Evolutionary conservation across 2,888 invertebrate species (phyloP), one percentile per base, ranked within the genome.

Genomic region (Helobdella robusta): DNA sequence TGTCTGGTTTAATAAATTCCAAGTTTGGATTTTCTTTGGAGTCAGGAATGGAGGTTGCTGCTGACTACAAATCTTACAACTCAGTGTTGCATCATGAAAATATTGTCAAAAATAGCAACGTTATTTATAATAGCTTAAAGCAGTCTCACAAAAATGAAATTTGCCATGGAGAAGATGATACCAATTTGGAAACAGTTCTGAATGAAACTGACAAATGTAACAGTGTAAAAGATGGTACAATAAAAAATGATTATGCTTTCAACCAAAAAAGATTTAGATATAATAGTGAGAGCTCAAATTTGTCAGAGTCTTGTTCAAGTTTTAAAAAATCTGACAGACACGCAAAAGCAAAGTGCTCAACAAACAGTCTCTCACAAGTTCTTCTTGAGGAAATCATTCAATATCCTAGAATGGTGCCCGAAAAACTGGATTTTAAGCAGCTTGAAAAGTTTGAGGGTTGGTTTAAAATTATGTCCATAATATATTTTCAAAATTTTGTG

Each of bases 381-480:
- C 69, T 70, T 4, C 65, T 72, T 25, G 68, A 69, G n/a, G 68
- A 70, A 28, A 64, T 83, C 73, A 82, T 86, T 36, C 80, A 83
- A 46, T 85, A 85, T 72, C 87, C 89, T 46, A 86, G 86, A 78
- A 87, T 86, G 77, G 86, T 89, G 67, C 89, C 89, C 2, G 88
- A 89, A 77, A 91, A 89, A 81, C 83, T 91, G 73, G 87, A 90
- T 82, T 89, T 89, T 80, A 86, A 87, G 75, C 84, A 88, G 69
- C 88, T 88, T 79, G 89, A 91, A 80, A 91, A 90, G 81, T 92
- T 92, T 82, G 91, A 92, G 87, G 91, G 91, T 91, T 50, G 36
- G 30, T n/a, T 62, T 30, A 23, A 1, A 25, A 8, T 25, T 8
- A 30, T 15, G 2, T 11, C 3, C 6, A 30, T 30, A 30, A 56